These are phyloP conservation scores for Mellilla xanthometata DNA, from an alignment of 2,888 invertebrate species.

Conservation along the genomic window DNA sequence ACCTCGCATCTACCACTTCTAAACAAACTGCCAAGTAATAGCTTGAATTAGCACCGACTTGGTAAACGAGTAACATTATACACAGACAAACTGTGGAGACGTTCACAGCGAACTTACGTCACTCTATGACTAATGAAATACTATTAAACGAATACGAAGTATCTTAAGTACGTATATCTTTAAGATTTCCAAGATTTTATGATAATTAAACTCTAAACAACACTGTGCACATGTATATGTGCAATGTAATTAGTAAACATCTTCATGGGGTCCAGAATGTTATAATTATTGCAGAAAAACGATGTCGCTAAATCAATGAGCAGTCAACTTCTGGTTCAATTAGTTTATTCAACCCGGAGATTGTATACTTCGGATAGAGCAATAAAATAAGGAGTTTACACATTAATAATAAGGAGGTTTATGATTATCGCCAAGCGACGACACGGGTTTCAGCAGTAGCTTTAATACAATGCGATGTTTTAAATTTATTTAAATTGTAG, in stretches of 20 bases:
- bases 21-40: slow-evolving; percentile 15
- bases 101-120: neutral
- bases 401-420: slow-evolving; percentile 12
- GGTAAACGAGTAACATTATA: slow-evolving; percentile 10
- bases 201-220: neutral
- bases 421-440: slow-evolving; percentile 4
- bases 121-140: slow-evolving; percentile 4
- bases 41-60: slow-evolving; percentile 14
- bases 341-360: slow-evolving; percentile 32
- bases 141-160: neutral
- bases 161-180: too few relatives aligned
- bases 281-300: slow-evolving; percentile 1
- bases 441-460: slow-evolving; percentile 2
- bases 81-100: neutral
- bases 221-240: too few relatives aligned
- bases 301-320: slow-evolving; percentile 14
- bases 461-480: too few relatives aligned
- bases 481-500: too few relatives aligned
- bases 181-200: neutral
- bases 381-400: slow-evolving; percentile 10
- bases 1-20: slow-evolving; percentile 5
- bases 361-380: slow-evolving; percentile 17
- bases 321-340: slow-evolving; percentile 11
- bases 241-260: neutral
- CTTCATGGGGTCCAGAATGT: slow-evolving; percentile 5